Conservation (phyloP, 2,888 invertebrate species). For the Dolichomitus sp. region DNA sequence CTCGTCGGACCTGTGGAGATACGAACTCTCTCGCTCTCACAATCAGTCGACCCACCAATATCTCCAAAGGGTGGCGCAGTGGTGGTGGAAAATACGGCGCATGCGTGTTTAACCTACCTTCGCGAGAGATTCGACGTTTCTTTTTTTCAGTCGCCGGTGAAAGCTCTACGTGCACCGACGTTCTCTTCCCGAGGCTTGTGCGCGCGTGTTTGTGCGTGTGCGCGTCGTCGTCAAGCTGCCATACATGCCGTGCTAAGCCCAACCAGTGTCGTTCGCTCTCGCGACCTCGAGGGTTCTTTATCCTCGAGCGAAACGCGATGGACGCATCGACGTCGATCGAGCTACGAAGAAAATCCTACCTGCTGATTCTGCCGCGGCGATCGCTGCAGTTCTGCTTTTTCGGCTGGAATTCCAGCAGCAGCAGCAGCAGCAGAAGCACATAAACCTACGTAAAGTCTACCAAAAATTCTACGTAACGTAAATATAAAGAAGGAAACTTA, state of each 20-base stretch:
- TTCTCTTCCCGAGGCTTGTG: slow-evolving; percentile 36
- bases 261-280: neutral
- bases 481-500: neutral
- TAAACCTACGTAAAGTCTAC: too few species aligned
- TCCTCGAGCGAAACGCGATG: neutral
- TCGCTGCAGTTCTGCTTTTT: neutral
- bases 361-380: neutral
- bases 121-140: slow-evolving; percentile 80
- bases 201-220: slow-evolving; percentile 7
- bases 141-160: slow-evolving; percentile 83
- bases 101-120: slow-evolving; percentile 39
- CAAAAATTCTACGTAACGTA: too few species aligned
- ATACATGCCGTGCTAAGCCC: neutral
- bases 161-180: slow-evolving; percentile 80
- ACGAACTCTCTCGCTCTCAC: neutral
- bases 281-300: neutral
- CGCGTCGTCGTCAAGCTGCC: neutral
- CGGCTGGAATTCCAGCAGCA: neutral
- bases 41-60: too few species aligned
- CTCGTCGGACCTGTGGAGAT: slow-evolving; percentile 16
- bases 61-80: too few species aligned
- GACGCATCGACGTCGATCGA: slow-evolving; percentile 22
- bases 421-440: neutral
- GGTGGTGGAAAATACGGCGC: slow-evolving; percentile 30
- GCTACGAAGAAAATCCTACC: neutral